Conservation (phyloP, 2,113 vertebrate genomes). For the Elephas maximus region DNA sequence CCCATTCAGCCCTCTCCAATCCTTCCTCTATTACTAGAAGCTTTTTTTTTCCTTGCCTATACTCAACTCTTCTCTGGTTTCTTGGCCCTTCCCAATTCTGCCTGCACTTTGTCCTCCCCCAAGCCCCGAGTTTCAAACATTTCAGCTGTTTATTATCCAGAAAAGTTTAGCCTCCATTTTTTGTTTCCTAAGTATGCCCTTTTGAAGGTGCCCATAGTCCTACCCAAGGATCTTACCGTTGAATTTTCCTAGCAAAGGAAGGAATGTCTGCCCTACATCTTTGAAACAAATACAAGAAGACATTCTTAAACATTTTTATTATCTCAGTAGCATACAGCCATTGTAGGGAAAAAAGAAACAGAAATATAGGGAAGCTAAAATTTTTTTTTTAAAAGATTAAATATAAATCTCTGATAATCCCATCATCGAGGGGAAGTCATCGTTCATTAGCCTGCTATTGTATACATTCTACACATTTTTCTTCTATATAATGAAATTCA, state of each 20-base stretch:
- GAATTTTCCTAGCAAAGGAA: neutral
- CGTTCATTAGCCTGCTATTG: neutral
- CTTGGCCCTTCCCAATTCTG: neutral
- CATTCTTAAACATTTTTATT: neutral
- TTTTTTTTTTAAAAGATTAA: no score
- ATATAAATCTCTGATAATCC: neutral
- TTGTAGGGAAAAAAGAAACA: neutral
- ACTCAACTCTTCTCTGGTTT: neutral
- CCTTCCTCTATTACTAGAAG: neutral
- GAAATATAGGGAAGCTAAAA: neutral
- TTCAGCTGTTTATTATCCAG: neutral
- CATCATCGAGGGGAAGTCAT: no score
- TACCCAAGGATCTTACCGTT: neutral
- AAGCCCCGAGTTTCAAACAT: neutral
- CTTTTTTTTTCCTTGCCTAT: neutral
- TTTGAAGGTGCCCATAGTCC: neutral
- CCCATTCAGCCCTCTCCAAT: neutral
- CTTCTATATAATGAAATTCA: neutral
- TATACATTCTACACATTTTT: neutral
- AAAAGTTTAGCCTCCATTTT: neutral
- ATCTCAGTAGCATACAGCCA: neutral
- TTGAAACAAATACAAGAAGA: neutral
- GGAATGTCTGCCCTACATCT: neutral
- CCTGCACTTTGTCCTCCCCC: fast-evolving
- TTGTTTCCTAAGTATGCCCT: neutral